A percentile compares a stretch with the other conserved stretches of the same genome.
These are phyloP conservation scores for Pithys albifrons DNA, from an alignment of 2,113 vertebrate species.

Conservation along the genomic window DNA sequence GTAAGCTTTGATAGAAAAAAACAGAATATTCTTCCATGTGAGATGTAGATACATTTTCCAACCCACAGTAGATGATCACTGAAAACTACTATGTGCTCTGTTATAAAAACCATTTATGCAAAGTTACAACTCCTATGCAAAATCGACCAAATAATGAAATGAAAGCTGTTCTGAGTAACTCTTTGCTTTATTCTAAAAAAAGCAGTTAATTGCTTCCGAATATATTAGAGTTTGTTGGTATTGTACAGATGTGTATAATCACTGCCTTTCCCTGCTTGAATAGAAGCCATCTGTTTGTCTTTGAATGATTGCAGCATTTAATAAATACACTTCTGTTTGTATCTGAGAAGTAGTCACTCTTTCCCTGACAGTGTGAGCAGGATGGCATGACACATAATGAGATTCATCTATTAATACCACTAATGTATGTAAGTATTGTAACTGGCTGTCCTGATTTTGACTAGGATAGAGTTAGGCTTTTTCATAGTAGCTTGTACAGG, in stretches of 20 bases:
- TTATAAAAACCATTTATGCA: background rate
- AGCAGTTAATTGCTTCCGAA: constrained; percentile 60
- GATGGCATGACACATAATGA: background rate
- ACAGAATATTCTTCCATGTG: background rate
- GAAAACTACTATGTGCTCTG: background rate
- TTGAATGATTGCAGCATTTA: constrained; percentile 61
- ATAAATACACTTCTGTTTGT: constrained; percentile 51
- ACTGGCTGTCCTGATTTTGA: background rate
- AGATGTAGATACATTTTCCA: background rate
- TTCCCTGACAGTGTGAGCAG: background rate
- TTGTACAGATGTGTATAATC: constrained; percentile 76
- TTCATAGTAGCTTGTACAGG: background rate
- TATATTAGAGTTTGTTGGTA: constrained; percentile 64
- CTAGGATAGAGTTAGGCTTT: background rate
- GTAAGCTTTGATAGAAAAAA: background rate
- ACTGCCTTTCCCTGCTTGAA: constrained; percentile 69
- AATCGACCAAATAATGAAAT: constrained; percentile 66
- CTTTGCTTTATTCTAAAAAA: constrained; percentile 55
- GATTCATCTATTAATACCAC: background rate
- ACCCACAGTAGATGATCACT: background rate
- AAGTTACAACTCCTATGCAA: constrained; percentile 40
- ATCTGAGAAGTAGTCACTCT: constrained; percentile 20
- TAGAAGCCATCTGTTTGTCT: constrained; percentile 75
- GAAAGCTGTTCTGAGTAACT: constrained; percentile 53
- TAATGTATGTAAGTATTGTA: background rate